phyloP scores from a whole-genome alignment of 2,797 vertebrate species.

The Staurois parvus region DNA sequence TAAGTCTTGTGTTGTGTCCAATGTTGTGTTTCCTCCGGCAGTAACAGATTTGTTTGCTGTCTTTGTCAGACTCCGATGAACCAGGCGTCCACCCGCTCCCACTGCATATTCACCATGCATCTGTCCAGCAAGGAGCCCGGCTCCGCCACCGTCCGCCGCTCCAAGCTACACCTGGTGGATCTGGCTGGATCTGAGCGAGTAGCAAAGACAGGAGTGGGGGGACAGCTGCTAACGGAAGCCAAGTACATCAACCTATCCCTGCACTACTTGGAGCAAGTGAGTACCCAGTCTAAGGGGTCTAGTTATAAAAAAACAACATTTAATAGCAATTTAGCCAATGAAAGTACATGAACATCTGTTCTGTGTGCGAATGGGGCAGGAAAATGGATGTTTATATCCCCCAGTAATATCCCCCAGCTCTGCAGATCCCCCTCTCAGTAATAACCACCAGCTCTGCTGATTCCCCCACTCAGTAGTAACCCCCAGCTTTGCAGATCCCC shows the following conservation, averaged over 20 bases:
- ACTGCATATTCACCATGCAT: slow-evolving; percentile 96
- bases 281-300: background rate
- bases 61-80: slow-evolving; percentile 91
- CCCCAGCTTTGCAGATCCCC: no score
- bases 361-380: no score
- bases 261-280: slow-evolving; percentile 95
- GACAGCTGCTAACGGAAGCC: slow-evolving; percentile 91
- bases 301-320: no score
- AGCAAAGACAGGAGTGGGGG: slow-evolving; percentile 88
- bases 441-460: no score
- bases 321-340: no score
- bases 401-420: no score
- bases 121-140: slow-evolving; percentile 90
- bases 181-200: slow-evolving; percentile 95
- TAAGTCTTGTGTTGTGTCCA: no score
- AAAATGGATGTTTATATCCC: no score
- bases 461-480: no score
- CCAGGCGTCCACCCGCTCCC: slow-evolving; percentile 94
- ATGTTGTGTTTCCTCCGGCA: no score
- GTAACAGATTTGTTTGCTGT: background rate
- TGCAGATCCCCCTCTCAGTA: no score
- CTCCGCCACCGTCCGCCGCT: slow-evolving; percentile 82
- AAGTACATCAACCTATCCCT: slow-evolving; percentile 97
- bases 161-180: slow-evolving; percentile 95
- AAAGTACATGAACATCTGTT: no score